Percentiles rank a stretch among this genome's conserved stretches.
Conservation (phyloP, 2,888 invertebrate genomes). For the Pseudococcus viburni region DNA sequence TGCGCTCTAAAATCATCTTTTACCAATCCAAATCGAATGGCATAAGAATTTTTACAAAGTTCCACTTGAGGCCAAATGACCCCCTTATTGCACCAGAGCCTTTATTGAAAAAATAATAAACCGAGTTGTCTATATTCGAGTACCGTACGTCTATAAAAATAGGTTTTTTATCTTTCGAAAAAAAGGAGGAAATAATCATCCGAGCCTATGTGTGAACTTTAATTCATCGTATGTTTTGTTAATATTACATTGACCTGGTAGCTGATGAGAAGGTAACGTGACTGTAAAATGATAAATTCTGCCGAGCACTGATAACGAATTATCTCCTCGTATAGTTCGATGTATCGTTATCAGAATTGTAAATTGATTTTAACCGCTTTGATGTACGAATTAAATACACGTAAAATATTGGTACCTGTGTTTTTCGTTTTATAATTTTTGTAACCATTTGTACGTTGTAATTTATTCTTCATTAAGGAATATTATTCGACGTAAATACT, state of each 20-base stretch:
- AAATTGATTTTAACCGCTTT: background rate
- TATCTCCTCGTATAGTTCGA: background rate
- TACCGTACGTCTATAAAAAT: no score
- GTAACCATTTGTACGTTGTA: no score
- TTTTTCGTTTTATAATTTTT: no score
- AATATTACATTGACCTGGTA: background rate
- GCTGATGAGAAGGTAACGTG: background rate
- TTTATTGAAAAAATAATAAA: no score
- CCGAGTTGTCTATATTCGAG: no score
- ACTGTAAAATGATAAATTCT: background rate
- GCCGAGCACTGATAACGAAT: background rate
- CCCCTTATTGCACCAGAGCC: no score
- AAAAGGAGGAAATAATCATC: background rate
- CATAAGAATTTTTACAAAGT: no score
- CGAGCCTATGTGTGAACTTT: background rate
- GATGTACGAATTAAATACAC: background rate
- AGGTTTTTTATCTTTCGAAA: background rate
- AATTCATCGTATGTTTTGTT: constrained; percentile 6
- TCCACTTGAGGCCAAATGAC: no score
- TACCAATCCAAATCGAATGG: no score
- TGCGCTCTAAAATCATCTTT: no score
- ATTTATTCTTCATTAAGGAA: no score
- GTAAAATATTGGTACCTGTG: background rate
- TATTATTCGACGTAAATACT: no score
- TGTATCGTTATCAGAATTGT: background rate